phyloP scores from a whole-genome alignment of 2,113 vertebrate species.

The Tachycineta bicolor region DNA sequence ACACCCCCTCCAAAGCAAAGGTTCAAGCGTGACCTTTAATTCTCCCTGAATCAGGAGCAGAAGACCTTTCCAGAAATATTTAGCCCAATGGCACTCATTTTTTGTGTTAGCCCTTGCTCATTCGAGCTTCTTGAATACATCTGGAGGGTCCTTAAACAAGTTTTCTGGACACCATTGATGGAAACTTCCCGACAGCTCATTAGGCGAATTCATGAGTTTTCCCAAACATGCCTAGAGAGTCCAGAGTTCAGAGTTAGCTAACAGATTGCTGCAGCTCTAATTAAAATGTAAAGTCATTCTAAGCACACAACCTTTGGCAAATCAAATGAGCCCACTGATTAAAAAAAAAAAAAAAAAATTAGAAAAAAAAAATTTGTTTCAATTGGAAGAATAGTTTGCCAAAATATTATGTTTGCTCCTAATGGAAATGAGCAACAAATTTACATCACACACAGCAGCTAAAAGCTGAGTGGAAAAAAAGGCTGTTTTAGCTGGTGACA shows the following conservation, averaged over 20 bases:
- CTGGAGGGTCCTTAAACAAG: slow-evolving; percentile 35
- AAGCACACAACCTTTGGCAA: slow-evolving; percentile 24
- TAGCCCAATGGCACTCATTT: slow-evolving; percentile 4
- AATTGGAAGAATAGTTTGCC: slow-evolving; percentile 15
- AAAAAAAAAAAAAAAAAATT: not conserved
- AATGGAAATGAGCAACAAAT: slow-evolving; percentile 13
- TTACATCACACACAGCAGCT: not conserved
- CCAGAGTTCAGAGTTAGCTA: slow-evolving; percentile 19
- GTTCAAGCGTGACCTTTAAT: slow-evolving; percentile 1
- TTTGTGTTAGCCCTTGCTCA: not conserved
- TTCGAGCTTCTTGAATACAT: slow-evolving; percentile 3
- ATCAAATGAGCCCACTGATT: not conserved
- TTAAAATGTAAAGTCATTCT: slow-evolving; percentile 51
- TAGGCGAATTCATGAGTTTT: slow-evolving; percentile 28
- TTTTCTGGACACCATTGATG: slow-evolving; percentile 28
- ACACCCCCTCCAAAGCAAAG: not conserved
- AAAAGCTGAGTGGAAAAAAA: not conserved
- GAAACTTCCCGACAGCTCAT: slow-evolving; percentile 33
- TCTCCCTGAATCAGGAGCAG: not conserved
- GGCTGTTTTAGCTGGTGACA: not conserved
- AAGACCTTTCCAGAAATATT: slow-evolving; percentile 17
- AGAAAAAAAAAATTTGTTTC: not conserved
- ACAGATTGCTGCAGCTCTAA: slow-evolving; percentile 49
- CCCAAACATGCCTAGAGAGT: slow-evolving; percentile 35
- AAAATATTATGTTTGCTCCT: slow-evolving; percentile 24